Conservation (phyloP, 2,888 invertebrate species). For the Parasteatoda lunata region DNA sequence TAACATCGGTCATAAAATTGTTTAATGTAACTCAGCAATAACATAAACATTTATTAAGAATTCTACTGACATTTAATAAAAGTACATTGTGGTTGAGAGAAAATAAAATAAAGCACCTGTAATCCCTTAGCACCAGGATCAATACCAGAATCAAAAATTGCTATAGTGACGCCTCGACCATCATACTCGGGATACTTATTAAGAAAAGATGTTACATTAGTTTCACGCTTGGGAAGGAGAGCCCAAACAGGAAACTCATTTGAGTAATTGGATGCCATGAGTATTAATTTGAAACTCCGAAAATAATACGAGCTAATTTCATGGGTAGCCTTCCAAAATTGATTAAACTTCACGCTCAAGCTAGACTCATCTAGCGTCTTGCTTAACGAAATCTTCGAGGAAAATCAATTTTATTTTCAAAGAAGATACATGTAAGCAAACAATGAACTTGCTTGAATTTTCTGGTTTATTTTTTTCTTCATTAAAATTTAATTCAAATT, state of each 20-base stretch:
- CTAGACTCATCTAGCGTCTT: too few species aligned
- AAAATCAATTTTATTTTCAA: too few species aligned
- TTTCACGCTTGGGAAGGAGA: slow-evolving; percentile 94
- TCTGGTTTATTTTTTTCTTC: too few species aligned
- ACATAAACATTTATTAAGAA: not conserved
- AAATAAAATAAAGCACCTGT: slow-evolving; percentile 78
- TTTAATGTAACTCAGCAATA: not conserved
- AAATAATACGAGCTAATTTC: too few species aligned
- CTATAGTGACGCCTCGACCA: slow-evolving; percentile 92
- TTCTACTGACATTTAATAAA: too few species aligned
- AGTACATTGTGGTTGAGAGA: too few species aligned
- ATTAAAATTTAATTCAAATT: too few species aligned
- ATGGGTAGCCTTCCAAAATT: too few species aligned
- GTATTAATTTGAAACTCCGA: not conserved
- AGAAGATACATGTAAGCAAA: too few species aligned
- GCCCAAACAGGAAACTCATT: slow-evolving; percentile 85
- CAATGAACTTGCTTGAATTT: too few species aligned
- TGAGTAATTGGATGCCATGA: slow-evolving; percentile 5
- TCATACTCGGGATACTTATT: slow-evolving; percentile 92
- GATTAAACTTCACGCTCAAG: too few species aligned
- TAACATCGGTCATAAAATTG: not conserved
- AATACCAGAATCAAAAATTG: slow-evolving; percentile 97
- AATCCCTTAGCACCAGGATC: slow-evolving; percentile 97
- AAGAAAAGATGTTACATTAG: slow-evolving; percentile 89
- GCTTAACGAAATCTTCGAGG: too few species aligned